Evolutionary conservation across 92 coral and sea anemone species (phyloP).

Genomic region (Porites divaricata): DNA sequence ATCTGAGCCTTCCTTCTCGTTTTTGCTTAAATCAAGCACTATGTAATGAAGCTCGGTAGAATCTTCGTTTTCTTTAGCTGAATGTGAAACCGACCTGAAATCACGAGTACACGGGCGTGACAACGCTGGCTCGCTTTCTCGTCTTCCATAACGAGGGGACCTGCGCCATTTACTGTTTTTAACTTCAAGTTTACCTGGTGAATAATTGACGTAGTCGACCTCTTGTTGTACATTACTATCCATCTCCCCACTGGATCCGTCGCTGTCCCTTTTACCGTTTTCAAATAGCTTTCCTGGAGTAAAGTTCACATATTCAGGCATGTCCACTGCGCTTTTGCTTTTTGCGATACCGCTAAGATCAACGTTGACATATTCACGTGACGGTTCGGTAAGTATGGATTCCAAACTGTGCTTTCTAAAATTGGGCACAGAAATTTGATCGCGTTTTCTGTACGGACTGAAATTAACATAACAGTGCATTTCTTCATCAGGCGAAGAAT

Average conservation of each 20-base stretch:
- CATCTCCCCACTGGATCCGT: slow-evolving; percentile 5
- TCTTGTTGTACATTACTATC: not conserved
- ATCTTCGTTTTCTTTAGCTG: slow-evolving; percentile 41
- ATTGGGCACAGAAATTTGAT: not conserved
- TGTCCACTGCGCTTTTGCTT: slow-evolving; percentile 46
- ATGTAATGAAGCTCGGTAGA: slow-evolving; percentile 51
- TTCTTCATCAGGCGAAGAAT: slow-evolving; percentile 24
- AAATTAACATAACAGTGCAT: slow-evolving; percentile 66
- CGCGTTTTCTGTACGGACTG: slow-evolving; percentile 23
- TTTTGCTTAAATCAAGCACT: slow-evolving; percentile 50
- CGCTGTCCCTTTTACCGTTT: not conserved
- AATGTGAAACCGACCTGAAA: slow-evolving; percentile 38
- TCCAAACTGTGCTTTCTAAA: slow-evolving; percentile 36
- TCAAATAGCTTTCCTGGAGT: slow-evolving; percentile 44
- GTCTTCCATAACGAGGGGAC: slow-evolving; percentile 40
- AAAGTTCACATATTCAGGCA: slow-evolving; percentile 73
- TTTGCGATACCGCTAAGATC: slow-evolving; percentile 57
- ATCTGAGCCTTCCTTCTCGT: slow-evolving; percentile 5
- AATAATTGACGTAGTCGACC: not conserved
- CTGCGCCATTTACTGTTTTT: slow-evolving; percentile 12
- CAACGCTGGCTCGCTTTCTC: slow-evolving; percentile 74
- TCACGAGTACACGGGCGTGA: slow-evolving; percentile 29
- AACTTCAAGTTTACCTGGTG: slow-evolving; percentile 12
- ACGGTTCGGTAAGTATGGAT: slow-evolving; percentile 17
- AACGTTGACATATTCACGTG: slow-evolving; percentile 70